These are phyloP conservation scores for Nymphicus hollandicus DNA, from an alignment of 2,113 vertebrate species.

Conservation along the genomic window DNA sequence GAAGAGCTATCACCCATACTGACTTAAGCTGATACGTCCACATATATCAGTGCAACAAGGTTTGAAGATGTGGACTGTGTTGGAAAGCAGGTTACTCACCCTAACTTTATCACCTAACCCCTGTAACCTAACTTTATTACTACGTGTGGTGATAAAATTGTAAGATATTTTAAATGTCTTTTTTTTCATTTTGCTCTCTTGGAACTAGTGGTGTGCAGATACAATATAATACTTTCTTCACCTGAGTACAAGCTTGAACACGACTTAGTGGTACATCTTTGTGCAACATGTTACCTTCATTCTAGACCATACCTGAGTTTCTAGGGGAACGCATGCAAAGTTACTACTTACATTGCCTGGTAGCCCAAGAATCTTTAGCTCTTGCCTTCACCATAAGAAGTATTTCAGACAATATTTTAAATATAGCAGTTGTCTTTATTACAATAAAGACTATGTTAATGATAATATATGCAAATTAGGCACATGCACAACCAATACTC, in stretches of 20 bases:
- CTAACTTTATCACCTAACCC: not conserved
- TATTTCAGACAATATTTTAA: not conserved
- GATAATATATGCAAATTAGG: not conserved
- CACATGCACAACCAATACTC: not conserved
- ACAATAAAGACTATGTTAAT: not conserved
- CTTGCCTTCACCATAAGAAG: not conserved
- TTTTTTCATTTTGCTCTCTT: not conserved
- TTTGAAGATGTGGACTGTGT: not conserved
- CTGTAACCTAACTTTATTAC: not conserved
- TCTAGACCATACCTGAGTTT: not conserved
- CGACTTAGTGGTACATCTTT: not conserved
- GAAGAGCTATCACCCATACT: not conserved
- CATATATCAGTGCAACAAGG: not conserved
- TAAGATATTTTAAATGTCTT: not conserved
- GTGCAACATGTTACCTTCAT: not conserved
- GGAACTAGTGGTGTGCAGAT: not conserved
- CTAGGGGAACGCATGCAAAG: not conserved
- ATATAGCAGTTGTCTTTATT: not conserved
- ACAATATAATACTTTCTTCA: not conserved
- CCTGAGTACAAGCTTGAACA: not conserved
- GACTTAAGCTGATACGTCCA: not conserved
- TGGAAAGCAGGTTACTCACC: not conserved
- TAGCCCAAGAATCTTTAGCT: not conserved
- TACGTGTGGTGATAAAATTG: not conserved
- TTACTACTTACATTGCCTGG: not conserved